Evolutionary conservation across 1,140 invertebrate species (phyloP).

Genomic region (Drosophila littoralis): DNA sequence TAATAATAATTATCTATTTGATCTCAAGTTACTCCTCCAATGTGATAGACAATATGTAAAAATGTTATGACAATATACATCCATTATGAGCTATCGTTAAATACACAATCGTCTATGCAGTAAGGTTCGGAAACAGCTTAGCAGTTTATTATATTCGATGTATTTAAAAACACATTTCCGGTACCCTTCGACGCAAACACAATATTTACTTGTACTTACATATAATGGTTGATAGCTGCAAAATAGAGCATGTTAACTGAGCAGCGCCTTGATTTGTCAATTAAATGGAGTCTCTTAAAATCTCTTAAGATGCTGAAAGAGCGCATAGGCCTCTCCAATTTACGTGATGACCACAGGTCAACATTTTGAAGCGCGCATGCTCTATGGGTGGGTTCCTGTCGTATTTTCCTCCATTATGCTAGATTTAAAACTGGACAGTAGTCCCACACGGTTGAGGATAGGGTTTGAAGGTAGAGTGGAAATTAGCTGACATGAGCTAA

Average conservation of each 20-base stretch:
- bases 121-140: no score
- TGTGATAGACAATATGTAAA: no score
- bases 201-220: no score
- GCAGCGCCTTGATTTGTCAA: background rate
- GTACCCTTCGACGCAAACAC: no score
- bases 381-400: background rate
- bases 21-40: no score
- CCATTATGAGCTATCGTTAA: no score
- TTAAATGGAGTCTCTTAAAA: background rate
- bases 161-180: no score
- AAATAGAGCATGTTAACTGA: background rate
- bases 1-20: no score
- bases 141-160: no score
- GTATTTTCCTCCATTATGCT: background rate
- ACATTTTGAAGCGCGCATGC: constrained; percentile 10
- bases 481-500: background rate
- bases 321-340: background rate
- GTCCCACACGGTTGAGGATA: background rate
- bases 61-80: no score
- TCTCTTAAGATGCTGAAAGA: background rate
- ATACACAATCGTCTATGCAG: no score
- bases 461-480: background rate
- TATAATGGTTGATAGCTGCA: no score
- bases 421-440: background rate
- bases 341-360: constrained; percentile 11